A percentile compares a stretch with the other conserved stretches of the same genome.
Evolutionary conservation across 2,797 vertebrate genomes (phyloP).

Genomic region (Semaprochilodus insignis): DNA sequence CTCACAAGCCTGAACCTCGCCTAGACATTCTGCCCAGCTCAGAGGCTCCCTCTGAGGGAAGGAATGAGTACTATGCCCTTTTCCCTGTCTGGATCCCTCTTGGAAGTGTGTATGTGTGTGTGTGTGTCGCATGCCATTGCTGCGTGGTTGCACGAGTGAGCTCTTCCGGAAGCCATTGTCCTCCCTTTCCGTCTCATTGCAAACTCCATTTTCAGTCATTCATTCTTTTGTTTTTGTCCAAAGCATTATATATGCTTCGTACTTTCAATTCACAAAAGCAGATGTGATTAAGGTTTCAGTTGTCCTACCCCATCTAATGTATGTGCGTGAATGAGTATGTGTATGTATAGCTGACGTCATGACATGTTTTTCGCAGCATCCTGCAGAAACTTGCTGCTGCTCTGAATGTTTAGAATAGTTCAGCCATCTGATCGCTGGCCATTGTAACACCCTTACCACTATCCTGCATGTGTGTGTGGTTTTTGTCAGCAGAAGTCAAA

Average conservation of each 20-base stretch:
- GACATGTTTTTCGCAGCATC: not conserved
- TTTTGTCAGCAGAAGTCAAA: not conserved
- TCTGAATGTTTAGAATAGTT: conserved; percentile 40
- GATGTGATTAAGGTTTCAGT: not conserved
- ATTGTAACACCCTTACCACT: conserved; percentile 5
- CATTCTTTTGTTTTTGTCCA: conserved; percentile 6
- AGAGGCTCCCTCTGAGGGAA: conserved; percentile 37
- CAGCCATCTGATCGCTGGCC: not conserved
- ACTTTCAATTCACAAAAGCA: not conserved
- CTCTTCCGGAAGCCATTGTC: conserved; percentile 27
- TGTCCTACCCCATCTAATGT: not conserved
- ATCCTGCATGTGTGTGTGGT: conserved; percentile 11
- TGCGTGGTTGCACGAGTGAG: conserved; percentile 46
- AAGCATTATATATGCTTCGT: not conserved
- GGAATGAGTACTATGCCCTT: conserved; percentile 15
- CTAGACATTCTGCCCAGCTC: conserved; percentile 23
- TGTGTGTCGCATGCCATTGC: conserved; percentile 41
- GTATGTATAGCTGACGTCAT: conserved; percentile 12
- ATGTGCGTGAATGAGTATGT: too few species aligned
- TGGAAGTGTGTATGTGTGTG: conserved; percentile 8
- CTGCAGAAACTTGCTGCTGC: not conserved
- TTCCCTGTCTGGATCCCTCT: not conserved
- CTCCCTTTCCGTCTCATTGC: conserved; percentile 37
- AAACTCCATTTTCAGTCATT: conserved; percentile 34
- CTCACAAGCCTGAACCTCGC: conserved; percentile 55